Base-by-base conservation (phyloP, 2,113 vertebrate species). In the Nothobranchius furzeri region DNA sequence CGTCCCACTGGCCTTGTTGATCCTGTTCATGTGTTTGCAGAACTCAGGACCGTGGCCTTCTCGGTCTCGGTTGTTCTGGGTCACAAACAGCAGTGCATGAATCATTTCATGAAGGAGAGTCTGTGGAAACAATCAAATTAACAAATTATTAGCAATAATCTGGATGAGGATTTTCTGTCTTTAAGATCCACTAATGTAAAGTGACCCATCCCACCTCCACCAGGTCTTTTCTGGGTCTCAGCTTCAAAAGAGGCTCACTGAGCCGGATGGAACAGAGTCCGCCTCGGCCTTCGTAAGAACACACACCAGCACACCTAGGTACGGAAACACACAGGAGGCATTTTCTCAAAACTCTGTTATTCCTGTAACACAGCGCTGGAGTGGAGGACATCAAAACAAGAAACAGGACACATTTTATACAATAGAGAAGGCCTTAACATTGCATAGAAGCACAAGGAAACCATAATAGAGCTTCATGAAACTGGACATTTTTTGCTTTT, bases 61-160 rank as follows among this genome's bases (percentile, higher is more conserved):
- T 12, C 93, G 88, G 73, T 99, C 97, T 71, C 93, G 91, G 83
- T 96, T 92, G 63, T 98, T 98, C 75, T 97, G 93, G 5, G 96
- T 99, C 66, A 99, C 96, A 78, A 99, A 99, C 36, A 99, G 93
- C 64, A 98, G 92, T 0, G 98, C 97, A 8, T 99, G 98, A 73
- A 99, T 99, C 98, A 99, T 99, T 87, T 99, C 98, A 30, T 99
- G 98, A 70, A 99, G 86, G 43, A 99, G 94, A 0, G 98, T 99
- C 98, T 99, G 85, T 11, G 47, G 25, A 49, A 12, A 36, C 43
- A 13, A 73, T 36, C 40, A 35, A 37, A 3, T 36, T n/a, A 46
- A 50, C n/a, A 17, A 67, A 30, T 30, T 30, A 30, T 30, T 30
- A 30, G 30, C 4, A 30, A 30, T 30, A 30, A 30, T 30, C 30